Evolutionary conservation across 2,113 vertebrate genomes (phyloP).

Genomic region (Anguilla japonica): DNA sequence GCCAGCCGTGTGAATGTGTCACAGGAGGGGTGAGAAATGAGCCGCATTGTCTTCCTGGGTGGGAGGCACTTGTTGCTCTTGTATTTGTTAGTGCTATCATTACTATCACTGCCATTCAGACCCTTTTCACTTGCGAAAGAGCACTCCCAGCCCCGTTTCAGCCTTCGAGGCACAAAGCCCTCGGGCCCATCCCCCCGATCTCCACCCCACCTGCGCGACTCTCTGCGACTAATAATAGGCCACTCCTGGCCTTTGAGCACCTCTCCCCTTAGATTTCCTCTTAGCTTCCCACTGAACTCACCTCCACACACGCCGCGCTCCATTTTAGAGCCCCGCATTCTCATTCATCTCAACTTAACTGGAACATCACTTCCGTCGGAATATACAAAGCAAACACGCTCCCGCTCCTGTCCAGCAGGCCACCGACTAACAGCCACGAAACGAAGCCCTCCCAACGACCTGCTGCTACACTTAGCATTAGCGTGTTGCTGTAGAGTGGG

Average conservation of each 20-base stretch:
- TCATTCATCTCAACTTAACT: background rate
- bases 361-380: background rate
- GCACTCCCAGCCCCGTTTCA: slow-evolving; percentile 42
- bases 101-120: background rate
- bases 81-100: slow-evolving; percentile 30
- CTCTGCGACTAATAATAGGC: slow-evolving; percentile 2
- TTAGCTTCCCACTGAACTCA: background rate
- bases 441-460: background rate
- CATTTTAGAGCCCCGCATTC: background rate
- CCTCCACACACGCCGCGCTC: background rate
- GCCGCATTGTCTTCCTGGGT: slow-evolving; percentile 36
- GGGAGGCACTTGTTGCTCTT: slow-evolving; percentile 34
- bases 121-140: slow-evolving; percentile 8
- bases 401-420: background rate
- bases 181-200: background rate
- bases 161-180: background rate
- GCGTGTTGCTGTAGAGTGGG: slow-evolving; percentile 43
- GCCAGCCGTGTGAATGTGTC: slow-evolving; percentile 34
- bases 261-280: background rate
- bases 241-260: background rate
- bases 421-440: too few relatives aligned
- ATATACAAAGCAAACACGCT: slow-evolving; percentile 1
- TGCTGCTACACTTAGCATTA: slow-evolving; percentile 54
- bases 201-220: background rate
- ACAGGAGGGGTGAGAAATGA: slow-evolving; percentile 18